A percentile compares a stretch with the other conserved stretches of the same genome.
Conservation (phyloP, 2,113 vertebrate species). For the Macrotis lagotis region DNA sequence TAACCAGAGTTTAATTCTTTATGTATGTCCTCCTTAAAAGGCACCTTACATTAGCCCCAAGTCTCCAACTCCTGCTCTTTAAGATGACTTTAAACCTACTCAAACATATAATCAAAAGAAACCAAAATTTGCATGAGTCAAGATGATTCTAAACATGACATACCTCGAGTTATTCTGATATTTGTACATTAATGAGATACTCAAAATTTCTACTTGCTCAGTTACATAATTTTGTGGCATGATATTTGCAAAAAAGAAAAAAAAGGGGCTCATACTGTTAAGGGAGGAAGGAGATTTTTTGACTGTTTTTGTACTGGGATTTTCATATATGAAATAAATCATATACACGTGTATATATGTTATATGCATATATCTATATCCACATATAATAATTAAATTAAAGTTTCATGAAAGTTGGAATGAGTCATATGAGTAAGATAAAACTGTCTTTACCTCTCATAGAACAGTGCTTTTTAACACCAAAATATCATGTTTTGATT, state of each 20-base stretch:
- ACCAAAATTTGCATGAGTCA: background rate
- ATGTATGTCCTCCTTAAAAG: background rate
- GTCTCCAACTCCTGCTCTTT: background rate
- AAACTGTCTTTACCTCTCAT: slow-evolving; percentile 21
- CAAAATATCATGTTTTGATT: slow-evolving; percentile 44
- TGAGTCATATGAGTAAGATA: background rate
- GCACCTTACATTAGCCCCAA: background rate
- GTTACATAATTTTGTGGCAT: background rate
- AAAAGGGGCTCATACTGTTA: background rate
- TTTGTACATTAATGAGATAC: background rate
- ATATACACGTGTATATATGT: too few species aligned
- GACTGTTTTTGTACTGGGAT: background rate
- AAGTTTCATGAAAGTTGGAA: background rate
- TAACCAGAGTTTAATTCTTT: background rate
- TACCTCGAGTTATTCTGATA: background rate
- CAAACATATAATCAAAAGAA: background rate
- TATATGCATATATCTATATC: background rate
- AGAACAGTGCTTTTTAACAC: slow-evolving; percentile 50
- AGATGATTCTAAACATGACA: background rate
- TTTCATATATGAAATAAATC: slow-evolving; percentile 23
- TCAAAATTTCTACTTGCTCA: background rate
- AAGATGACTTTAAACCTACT: background rate
- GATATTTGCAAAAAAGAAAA: background rate
- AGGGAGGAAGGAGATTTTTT: background rate
- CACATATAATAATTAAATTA: background rate